These are phyloP conservation scores for Phymanthus crucifer DNA, from an alignment of 92 coral and sea anemone species.

Conservation along the genomic window DNA sequence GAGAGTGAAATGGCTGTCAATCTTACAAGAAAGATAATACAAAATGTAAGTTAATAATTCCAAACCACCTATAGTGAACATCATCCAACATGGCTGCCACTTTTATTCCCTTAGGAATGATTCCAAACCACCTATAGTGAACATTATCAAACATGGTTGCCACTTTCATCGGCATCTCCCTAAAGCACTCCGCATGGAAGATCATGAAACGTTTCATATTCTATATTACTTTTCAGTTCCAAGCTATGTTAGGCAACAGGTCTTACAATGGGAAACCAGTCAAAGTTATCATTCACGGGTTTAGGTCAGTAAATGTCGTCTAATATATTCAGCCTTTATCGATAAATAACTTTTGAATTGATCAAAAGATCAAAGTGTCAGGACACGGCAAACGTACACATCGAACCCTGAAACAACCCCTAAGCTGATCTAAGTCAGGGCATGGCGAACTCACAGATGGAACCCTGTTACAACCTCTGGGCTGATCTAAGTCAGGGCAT, in stretches of 20 bases:
- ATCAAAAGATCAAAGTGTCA: too few species aligned
- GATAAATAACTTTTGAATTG: too few species aligned
- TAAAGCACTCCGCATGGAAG: too few species aligned
- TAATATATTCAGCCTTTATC: too few species aligned
- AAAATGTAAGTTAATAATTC: constrained; percentile 25
- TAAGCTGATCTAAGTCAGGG: too few species aligned
- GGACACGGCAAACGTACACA: too few species aligned
- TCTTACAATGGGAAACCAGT: constrained; percentile 5
- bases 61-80: background rate
- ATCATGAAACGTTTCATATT: background rate
- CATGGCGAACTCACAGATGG: too few species aligned
- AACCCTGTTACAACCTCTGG: too few species aligned
- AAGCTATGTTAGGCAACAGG: background rate
- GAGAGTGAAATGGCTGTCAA: constrained; percentile 17
- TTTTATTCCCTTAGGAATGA: background rate
- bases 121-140: background rate
- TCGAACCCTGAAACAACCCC: too few species aligned
- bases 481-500: too few species aligned
- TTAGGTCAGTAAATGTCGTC: constrained; percentile 14
- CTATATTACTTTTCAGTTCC: constrained; percentile 7
- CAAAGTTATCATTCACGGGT: constrained; percentile 6
- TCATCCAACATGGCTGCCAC: background rate
- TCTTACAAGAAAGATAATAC: background rate
- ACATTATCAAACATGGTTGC: background rate
- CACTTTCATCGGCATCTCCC: too few species aligned